phyloP scores from a whole-genome alignment of 1,140 invertebrate genomes.

The Drosophila rhopaloa region DNA sequence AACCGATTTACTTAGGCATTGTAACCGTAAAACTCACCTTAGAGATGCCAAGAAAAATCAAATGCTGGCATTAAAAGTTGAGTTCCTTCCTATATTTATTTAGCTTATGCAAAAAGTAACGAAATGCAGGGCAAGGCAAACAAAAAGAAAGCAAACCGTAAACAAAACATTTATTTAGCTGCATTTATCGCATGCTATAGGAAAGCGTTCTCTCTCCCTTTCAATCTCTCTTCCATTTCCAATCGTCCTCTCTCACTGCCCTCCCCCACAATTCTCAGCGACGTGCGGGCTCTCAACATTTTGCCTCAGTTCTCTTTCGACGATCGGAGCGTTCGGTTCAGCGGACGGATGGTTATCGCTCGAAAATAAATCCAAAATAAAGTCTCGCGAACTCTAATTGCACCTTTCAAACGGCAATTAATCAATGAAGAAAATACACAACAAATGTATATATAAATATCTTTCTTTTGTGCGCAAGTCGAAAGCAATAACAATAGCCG shows the following conservation, averaged over 20 bases:
- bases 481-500: slow-evolving; percentile 48
- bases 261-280: slow-evolving; percentile 13
- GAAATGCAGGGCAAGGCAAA: slow-evolving; percentile 36
- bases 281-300: slow-evolving; percentile 1
- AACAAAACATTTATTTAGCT: slow-evolving; percentile 43
- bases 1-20: slow-evolving; percentile 9
- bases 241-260: slow-evolving; percentile 6
- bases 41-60: slow-evolving; percentile 13
- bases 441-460: slow-evolving; percentile 18
- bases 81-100: slow-evolving; percentile 31
- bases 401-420: slow-evolving; percentile 77
- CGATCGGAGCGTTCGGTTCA: slow-evolving; percentile 64
- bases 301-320: slow-evolving; percentile 34
- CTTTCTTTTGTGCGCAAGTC: slow-evolving; percentile 26
- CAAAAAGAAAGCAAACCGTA: slow-evolving; percentile 29
- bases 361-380: not conserved
- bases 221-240: not conserved
- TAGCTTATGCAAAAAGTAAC: slow-evolving; percentile 32
- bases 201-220: slow-evolving; percentile 14
- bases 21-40: slow-evolving; percentile 9
- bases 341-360: slow-evolving; percentile 35
- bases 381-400: slow-evolving; percentile 50
- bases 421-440: slow-evolving; percentile 54
- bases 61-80: slow-evolving; percentile 21
- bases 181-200: slow-evolving; percentile 65